phyloP scores from a whole-genome alignment of 1,140 invertebrate genomes.

The Drosophila persimilis region DNA sequence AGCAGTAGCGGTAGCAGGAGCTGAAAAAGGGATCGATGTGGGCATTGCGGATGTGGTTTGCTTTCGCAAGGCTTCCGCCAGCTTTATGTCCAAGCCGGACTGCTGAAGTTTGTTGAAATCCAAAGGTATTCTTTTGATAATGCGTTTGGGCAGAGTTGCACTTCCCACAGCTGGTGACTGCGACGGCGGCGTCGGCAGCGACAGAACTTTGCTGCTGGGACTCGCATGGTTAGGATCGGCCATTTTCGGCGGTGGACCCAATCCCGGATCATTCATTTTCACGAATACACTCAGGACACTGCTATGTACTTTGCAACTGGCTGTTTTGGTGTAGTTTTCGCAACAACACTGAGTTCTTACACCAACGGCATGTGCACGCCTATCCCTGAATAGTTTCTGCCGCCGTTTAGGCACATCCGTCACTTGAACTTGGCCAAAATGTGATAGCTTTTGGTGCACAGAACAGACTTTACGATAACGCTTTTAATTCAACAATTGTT shows the following conservation, averaged over 20 bases:
- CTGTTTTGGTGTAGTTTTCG: too few relatives aligned
- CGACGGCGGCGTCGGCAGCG: slow-evolving; percentile 7
- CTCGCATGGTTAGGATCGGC: slow-evolving; percentile 13
- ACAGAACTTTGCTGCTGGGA: slow-evolving; percentile 15
- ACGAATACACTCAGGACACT: too few relatives aligned
- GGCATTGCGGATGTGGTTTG: slow-evolving; percentile 23
- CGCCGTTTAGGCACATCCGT: too few relatives aligned
- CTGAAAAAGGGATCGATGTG: slow-evolving; percentile 1
- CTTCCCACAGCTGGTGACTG: slow-evolving; percentile 2
- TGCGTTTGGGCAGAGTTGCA: slow-evolving; percentile 39
- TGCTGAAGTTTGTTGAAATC: slow-evolving; percentile 72
- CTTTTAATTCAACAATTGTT: background rate
- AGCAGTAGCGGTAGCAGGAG: background rate
- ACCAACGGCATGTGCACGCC: too few relatives aligned
- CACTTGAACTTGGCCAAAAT: too few relatives aligned
- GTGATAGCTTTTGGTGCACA: too few relatives aligned
- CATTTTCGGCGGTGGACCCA: slow-evolving; percentile 25
- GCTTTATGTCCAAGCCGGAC: slow-evolving; percentile 63
- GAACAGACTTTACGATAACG: background rate
- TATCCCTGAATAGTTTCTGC: too few relatives aligned
- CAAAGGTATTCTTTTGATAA: slow-evolving; percentile 65
- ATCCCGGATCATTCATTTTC: too few relatives aligned
- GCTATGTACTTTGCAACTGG: too few relatives aligned
- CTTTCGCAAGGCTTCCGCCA: slow-evolving; percentile 68
- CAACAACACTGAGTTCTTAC: too few relatives aligned